A percentile compares a stretch with the other conserved stretches of the same genome.
phyloP scores from a whole-genome alignment of 2,888 invertebrate genomes.

The Ferdinandea cuprea region DNA sequence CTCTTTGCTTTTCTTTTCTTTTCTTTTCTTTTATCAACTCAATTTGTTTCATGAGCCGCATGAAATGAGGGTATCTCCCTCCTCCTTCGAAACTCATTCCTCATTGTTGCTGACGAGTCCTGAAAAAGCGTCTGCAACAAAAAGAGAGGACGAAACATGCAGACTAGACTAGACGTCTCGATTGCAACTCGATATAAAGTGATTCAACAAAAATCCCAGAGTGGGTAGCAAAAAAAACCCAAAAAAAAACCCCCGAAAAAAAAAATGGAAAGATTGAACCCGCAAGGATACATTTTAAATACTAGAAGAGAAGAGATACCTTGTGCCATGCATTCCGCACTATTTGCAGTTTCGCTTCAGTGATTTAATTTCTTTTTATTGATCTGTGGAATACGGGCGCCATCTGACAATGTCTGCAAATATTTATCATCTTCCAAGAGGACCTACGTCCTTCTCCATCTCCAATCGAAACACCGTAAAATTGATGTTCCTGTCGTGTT shows the following conservation, averaged over 20 bases:
- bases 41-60: constrained; percentile 74
- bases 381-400: constrained; percentile 71
- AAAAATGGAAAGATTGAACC: constrained; percentile 41
- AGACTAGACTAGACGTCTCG: constrained; percentile 75
- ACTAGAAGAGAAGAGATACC: constrained; percentile 42
- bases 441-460: neutral
- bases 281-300: constrained; percentile 73
- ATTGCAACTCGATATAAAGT: constrained; percentile 72
- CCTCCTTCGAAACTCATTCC: constrained; percentile 31
- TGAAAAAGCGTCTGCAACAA: constrained; percentile 32
- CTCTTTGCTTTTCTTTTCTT: too few species aligned
- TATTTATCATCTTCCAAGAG: constrained; percentile 69
- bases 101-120: constrained; percentile 60
- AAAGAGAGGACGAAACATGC: constrained; percentile 49
- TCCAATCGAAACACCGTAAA: constrained; percentile 13
- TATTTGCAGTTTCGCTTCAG: constrained; percentile 71
- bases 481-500: constrained; percentile 68
- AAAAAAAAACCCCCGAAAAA: constrained; percentile 17
- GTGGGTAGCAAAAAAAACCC: neutral
- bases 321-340: constrained; percentile 69
- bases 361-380: constrained; percentile 69
- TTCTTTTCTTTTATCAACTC: constrained; percentile 64
- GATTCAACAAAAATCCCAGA: constrained; percentile 34
- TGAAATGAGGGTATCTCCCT: constrained; percentile 65
- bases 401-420: constrained; percentile 74